Evolutionary conservation across 2,888 invertebrate species (phyloP), one percentile per base, ranked within the genome.

Genomic region (Pheosia gnoma): DNA sequence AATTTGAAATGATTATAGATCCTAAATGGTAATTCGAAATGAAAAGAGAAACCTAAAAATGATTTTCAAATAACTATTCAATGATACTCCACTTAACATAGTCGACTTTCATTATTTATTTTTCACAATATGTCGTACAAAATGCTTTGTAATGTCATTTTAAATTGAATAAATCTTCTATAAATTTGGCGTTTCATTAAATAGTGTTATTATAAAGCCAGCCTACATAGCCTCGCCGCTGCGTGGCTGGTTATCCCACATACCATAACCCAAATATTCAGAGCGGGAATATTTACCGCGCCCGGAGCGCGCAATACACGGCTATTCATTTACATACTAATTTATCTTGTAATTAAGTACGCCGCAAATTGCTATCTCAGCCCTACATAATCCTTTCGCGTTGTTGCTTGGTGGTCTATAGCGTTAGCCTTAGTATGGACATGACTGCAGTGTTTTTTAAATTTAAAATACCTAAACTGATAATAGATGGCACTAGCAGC

Each of bases 281-380:
- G 62, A 61, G 58, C 49, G 59, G 41, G 59, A 65, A 75, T 77
- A 75, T 77, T 77, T 77, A 77, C 77, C 66, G 41, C 67, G 58
- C 57, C 41, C 59, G 65, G 59, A 45, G 66, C 60, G 63, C 64
- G 66, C 70, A 71, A 67, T 62, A 66, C 74, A 72, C 68, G 72
- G 83, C 89, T 88, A 90, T 89, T 91, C 90, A 93, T 93, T 93
- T 92, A 86, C 93, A 93, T 93, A 92, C 87, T 92, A 92, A 93
- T 93, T 91, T 87, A 91, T 92, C 91, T 91, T 89, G 92, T 93
- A 92, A 93, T 93, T 93, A 93, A 93, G 91, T 92, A 89, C 87
- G 84, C 87, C 87, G 88, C 88, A 89, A 92, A 93, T 92, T 92
- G 92, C 91, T 93, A 92, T 91, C 93, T 93, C 93, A 93, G 91